phyloP scores from a whole-genome alignment of 2,888 invertebrate genomes.

The Dryobotodes eremita region DNA sequence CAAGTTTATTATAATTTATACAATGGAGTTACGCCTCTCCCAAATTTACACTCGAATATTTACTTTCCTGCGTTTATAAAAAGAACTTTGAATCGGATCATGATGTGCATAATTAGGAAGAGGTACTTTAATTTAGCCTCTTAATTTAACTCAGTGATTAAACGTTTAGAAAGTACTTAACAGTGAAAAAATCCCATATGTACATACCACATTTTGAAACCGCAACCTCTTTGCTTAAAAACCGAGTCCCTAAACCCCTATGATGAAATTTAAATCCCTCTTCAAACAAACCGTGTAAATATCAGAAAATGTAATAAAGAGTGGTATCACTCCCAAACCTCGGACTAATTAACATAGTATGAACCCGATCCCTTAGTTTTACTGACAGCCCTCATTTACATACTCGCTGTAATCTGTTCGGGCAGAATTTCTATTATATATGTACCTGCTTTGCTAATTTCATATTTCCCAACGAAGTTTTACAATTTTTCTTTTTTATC shows the following conservation, averaged over 20 bases:
- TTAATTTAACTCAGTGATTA: not conserved
- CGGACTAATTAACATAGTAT: constrained; percentile 43
- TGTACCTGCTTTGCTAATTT: constrained; percentile 25
- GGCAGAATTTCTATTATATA: not conserved
- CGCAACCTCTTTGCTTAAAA: constrained; percentile 8
- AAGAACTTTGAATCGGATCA: too few species aligned
- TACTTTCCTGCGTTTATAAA: not conserved
- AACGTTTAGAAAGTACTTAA: not conserved
- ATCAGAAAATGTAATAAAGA: constrained; percentile 32
- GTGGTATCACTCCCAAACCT: constrained; percentile 22
- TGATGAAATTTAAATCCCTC: constrained; percentile 29
- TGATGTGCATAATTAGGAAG: not conserved
- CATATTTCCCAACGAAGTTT: constrained; percentile 23
- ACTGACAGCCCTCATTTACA: constrained; percentile 42
- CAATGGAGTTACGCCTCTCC: not conserved
- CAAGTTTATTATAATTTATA: not conserved
- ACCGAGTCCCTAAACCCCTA: constrained; percentile 6
- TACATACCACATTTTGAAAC: not conserved
- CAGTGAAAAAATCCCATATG: not conserved
- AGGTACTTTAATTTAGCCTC: not conserved
- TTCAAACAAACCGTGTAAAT: constrained; percentile 29
- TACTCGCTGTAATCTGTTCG: constrained; percentile 29
- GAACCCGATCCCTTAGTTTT: constrained; percentile 21
- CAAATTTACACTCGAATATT: not conserved
- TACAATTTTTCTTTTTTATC: not conserved